Evolutionary conservation across 2,113 vertebrate species (phyloP), one percentile per base, ranked within the genome.

Genomic region (Coptodon rendalli): DNA sequence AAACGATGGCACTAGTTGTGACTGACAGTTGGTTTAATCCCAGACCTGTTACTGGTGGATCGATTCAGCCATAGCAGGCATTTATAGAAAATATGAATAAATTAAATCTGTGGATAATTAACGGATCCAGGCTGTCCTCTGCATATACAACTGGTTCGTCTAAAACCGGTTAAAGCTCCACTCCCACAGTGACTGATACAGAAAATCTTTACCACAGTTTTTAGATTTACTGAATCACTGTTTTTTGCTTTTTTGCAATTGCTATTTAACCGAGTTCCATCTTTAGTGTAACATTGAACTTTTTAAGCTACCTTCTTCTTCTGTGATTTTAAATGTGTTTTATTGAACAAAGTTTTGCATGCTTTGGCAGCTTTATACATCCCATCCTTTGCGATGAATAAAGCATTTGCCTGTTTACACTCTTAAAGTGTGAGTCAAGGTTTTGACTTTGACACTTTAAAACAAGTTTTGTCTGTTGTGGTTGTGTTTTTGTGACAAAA

Each of bases 131-230:
- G 24, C n/a, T 0, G 12, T 71, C n/a, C n/a, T 43, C 36, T 43
- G 12, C n/a, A 16, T 2, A 43, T 3, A 43, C 14, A 11, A 48
- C 14, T 9, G 14, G 13, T 73, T 73, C 2, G 2, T 73, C 9
- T 73, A 73, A 73, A 45, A 5, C 24, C 1, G 2, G 38, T 27
- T 10, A 9, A 5, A 73, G 68, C 38, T 73, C 68, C 68, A 45
- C 38, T 27, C 22, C 68, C 68, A 45, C 7, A 17, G 38, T 14
- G 7, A 10, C 66, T 2, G 38, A 71, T 71, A 45, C 36, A 16
- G 66, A 73, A 63, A 63, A n/a, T 36, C 59, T 36, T 63, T 66
- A 73, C 40, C 13, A 73, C 40, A 48, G 40, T 17, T 76, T 76
- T 17, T 6, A 48, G 40, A 29, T 45, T 45, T 76, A 76, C 22